Evolutionary conservation across 2,113 vertebrate species (phyloP), one percentile per base, ranked within the genome.

Genomic region (Perca flavescens): DNA sequence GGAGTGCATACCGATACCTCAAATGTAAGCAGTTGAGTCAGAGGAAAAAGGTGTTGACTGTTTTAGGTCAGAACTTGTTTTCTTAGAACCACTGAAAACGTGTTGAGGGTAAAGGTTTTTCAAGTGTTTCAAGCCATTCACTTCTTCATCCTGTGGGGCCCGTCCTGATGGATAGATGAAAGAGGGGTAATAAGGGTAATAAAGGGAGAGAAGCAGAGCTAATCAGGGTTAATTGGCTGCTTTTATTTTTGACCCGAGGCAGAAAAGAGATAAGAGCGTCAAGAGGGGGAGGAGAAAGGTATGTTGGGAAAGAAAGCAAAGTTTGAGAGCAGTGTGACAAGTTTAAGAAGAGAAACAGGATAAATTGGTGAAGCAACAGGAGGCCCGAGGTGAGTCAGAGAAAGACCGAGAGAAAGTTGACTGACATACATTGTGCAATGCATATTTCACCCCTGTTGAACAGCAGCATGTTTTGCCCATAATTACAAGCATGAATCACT

Each of bases 141-240:
- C 49, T 40, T 60, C 22, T 61, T 87, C 64, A 65, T 82, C 85
- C 82, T 75, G 86, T 85, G 83, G 82, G 87, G 90, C 64, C 74
- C 2, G 3, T 25, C 2, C 0, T 80, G 36, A 85, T 57, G 67
- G 63, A 69, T 50, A 77, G 85, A 92, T 89, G 83, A 93, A 90
- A 88, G 84, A 82, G 28, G 28, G 28, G 28, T 28, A 50, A 83
- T 72, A 60, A 61, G 54, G 70, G 58, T 15, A 84, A 70, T 57
- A 77, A 77, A 83, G 54, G 46, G 74, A 87, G 89, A 89, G 87
- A 62, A 74, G 54, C 72, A 78, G 79, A 70, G 79, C 91, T 95
- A 95, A 96, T 95, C 90, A 28, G 92, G 94, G 94, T 94, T 94
- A 95, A 95, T 95, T 93, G 91, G 49, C 87, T 82, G 86, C 90